Percentiles rank a stretch among this genome's conserved stretches.
These are phyloP conservation scores for Proterorhinus semilunaris DNA, from an alignment of 2,113 vertebrate species.

Conservation along the genomic window DNA sequence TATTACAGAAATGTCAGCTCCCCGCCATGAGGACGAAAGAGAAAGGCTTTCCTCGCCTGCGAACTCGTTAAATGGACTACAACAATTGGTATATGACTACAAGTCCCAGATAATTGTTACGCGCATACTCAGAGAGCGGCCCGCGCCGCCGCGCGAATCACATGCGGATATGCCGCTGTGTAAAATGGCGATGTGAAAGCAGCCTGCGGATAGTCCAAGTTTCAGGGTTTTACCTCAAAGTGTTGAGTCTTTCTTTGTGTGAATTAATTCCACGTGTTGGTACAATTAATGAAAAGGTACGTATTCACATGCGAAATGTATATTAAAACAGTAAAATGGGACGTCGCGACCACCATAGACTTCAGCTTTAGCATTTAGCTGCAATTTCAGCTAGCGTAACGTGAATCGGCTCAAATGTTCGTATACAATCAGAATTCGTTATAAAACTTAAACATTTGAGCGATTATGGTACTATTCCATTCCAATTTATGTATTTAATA, in stretches of 20 bases:
- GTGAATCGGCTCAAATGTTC: neutral
- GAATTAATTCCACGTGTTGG: neutral
- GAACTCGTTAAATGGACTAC: neutral
- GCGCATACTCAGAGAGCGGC: slow-evolving; percentile 43
- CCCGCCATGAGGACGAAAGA: neutral
- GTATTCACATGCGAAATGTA: neutral
- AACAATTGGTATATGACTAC: slow-evolving; percentile 45
- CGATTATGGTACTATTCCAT: neutral
- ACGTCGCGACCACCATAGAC: neutral
- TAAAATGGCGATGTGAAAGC: slow-evolving; percentile 77
- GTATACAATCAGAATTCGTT: neutral
- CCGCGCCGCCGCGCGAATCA: slow-evolving; percentile 27
- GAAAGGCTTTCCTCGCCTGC: neutral
- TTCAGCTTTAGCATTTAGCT: slow-evolving; percentile 2
- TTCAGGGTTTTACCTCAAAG: neutral
- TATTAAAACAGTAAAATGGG: neutral
- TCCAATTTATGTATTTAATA: no score
- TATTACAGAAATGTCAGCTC: no score
- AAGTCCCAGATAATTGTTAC: slow-evolving; percentile 44
- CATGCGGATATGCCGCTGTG: slow-evolving; percentile 65
- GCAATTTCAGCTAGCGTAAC: slow-evolving; percentile 8
- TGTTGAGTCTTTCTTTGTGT: neutral
- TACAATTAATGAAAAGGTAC: slow-evolving; percentile 42
- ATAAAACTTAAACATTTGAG: neutral
- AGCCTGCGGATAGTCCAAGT: slow-evolving; percentile 37